Conservation (phyloP, 2,113 vertebrate species). For the Turdus rufiventris region DNA sequence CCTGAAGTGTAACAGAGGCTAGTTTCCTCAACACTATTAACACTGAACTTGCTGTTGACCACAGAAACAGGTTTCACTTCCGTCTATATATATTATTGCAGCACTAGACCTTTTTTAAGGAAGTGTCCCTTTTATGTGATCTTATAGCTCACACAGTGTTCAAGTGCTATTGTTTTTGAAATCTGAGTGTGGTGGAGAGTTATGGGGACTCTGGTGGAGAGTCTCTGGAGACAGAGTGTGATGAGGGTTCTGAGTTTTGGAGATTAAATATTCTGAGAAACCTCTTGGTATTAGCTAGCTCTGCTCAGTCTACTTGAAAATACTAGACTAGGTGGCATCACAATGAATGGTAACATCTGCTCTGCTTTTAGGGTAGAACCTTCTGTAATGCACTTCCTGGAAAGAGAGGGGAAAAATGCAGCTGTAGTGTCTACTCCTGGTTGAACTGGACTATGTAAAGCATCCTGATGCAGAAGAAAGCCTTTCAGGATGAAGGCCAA, state of each 20-base stretch:
- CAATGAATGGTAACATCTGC: not conserved
- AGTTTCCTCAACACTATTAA: not conserved
- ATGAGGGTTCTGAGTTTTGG: not conserved
- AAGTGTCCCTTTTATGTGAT: not conserved
- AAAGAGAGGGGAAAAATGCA: not conserved
- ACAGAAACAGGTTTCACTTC: not conserved
- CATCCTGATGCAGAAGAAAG: not conserved
- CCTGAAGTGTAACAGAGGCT: not conserved
- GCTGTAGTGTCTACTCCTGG: fast-evolving
- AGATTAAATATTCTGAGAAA: not conserved
- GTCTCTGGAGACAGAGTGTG: not conserved
- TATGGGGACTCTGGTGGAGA: not conserved
- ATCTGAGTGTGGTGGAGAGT: not conserved
- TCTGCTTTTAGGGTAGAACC: not conserved
- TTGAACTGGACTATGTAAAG: fast-evolving
- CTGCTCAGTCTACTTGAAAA: not conserved
- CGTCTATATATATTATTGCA: not conserved
- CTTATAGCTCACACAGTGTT: not conserved
- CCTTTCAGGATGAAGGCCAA: not conserved
- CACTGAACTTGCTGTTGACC: not conserved
- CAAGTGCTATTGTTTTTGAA: not conserved
- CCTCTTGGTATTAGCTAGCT: too few species aligned
- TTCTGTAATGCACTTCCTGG: not conserved
- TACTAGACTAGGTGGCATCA: not conserved
- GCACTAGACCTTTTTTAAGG: not conserved